phyloP scores from a whole-genome alignment of 2,888 invertebrate species.

The Scaptomyza reducta region DNA sequence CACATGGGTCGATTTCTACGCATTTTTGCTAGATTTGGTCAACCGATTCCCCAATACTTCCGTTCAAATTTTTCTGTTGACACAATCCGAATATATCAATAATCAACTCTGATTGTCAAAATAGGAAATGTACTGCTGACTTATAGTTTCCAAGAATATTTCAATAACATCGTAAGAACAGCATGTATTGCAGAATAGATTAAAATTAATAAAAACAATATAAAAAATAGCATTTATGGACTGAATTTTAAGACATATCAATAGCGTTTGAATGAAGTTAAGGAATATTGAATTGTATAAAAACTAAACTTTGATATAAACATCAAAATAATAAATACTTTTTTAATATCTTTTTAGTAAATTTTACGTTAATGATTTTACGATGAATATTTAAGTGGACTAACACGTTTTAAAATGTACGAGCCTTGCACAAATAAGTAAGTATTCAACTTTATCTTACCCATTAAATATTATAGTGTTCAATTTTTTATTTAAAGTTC shows the following conservation, averaged over 20 bases:
- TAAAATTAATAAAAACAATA: background rate
- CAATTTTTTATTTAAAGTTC: background rate
- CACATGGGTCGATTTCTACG: conserved; percentile 46
- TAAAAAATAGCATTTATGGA: background rate
- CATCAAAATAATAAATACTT: conserved; percentile 25
- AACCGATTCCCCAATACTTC: conserved; percentile 64
- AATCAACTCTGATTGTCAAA: conserved; percentile 15
- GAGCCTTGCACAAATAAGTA: conserved; percentile 35
- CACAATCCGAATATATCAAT: conserved; percentile 54
- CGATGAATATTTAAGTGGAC: conserved; percentile 31
- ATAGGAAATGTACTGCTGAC: background rate
- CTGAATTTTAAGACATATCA: background rate
- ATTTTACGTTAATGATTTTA: conserved; percentile 31
- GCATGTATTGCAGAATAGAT: background rate
- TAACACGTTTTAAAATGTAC: conserved; percentile 43
- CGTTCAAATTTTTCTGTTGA: conserved; percentile 48
- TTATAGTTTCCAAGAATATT: background rate
- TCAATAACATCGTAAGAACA: background rate
- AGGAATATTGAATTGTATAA: background rate
- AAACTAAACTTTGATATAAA: conserved; percentile 24
- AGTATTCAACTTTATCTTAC: conserved; percentile 10
- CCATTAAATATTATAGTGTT: background rate
- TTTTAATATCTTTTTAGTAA: conserved; percentile 13
- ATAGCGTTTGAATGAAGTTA: background rate
- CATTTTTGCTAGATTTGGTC: conserved; percentile 30